Base-by-base conservation (phyloP, 1,140 invertebrate species). In the Drosophila jambulina region DNA sequence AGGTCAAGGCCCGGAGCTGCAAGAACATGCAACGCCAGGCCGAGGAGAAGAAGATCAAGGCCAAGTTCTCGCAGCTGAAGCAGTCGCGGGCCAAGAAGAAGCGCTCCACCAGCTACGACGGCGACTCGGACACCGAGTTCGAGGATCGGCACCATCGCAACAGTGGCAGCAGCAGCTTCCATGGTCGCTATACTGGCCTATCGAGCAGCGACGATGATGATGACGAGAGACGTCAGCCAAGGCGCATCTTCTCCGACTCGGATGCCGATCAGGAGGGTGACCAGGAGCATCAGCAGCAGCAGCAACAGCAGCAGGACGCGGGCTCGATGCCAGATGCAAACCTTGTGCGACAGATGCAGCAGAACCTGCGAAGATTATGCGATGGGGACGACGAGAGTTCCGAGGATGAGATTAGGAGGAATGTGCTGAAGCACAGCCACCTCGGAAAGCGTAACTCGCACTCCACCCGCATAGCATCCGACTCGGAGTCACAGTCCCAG, bases 1-100 rank as follows among this genome's bases (percentile, higher is more conserved):
- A 99, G 93, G 98, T 99, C 0, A 99, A 99, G 93, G 97, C 98
- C 5, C 95, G 98, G 45, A 98, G 98, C 27, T 98, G 96, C 61
- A 97, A 97, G 92, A 97, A 97, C 88, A 97, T 97, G 96, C 97
- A 97, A 93, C 97, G 97, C 91, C 95, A 97, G 80, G 97, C 98
- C 88, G 97, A 98, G 93, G 96, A 98, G 93, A 97, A 97, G 93
- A 96, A 96, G 92, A 95, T 98, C 21, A 97, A 97, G 92, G 97
- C 97, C 21, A 98, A 98, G 93, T 98, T 98, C 86, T 96, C 96
- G 81, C 96, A 97, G 82, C 91, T 98, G 40, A 98, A 98, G 91
- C 96, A 98, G 91, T 97, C 96, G 90, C 94, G 97, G 68, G 97
- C 96, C 0, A 96, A 97, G 91, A 98, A 98, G 94, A 97, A 97